Conservation (phyloP, 1,140 invertebrate genomes). For the Apis cerana region DNA sequence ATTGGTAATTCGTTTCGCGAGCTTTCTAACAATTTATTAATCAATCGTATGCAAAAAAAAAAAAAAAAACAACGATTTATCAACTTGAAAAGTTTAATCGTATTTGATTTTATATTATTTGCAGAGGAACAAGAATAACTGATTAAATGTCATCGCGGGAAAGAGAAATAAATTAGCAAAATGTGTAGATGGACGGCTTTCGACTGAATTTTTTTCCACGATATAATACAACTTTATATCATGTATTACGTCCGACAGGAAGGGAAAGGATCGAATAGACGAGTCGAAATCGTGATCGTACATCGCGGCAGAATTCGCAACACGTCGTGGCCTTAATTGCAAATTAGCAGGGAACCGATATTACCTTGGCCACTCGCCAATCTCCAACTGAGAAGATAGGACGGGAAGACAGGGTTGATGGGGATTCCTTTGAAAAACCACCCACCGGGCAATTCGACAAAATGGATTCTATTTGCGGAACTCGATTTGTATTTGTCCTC, state of each 20-base stretch:
- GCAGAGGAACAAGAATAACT: no score
- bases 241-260: background rate
- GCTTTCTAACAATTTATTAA: no score
- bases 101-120: no score
- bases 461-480: background rate
- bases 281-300: constrained; percentile 21
- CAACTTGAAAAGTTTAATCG: no score
- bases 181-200: no score
- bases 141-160: no score
- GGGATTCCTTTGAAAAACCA: constrained; percentile 5
- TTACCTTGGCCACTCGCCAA: constrained; percentile 54
- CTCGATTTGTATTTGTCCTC: background rate
- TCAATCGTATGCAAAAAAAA: no score
- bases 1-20: no score
- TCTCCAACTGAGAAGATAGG: constrained; percentile 21
- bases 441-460: background rate
- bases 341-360: constrained; percentile 59
- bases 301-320: constrained; percentile 40
- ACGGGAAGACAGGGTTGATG: background rate
- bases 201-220: background rate
- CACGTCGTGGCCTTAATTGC: constrained; percentile 62
- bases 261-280: constrained; percentile 4
- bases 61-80: no score
- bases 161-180: no score
- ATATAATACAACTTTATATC: background rate